Conservation (phyloP, 1,140 invertebrate species). For the Drosophila yakuba region DNA sequence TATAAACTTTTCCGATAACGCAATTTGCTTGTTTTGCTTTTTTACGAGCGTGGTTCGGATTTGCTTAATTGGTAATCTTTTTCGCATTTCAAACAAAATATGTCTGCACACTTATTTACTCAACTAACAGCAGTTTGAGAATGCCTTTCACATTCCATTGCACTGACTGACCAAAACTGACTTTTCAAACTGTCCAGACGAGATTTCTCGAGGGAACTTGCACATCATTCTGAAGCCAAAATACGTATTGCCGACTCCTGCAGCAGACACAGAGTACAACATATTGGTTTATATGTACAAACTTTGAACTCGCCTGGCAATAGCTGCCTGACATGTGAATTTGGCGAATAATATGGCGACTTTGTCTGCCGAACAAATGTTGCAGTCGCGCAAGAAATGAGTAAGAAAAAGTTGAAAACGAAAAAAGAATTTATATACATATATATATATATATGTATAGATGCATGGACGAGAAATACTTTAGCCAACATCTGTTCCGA, state of each 20-base stretch:
- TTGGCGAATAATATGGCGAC: constrained; percentile 13
- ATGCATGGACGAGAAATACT: constrained; percentile 18
- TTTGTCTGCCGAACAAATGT: constrained; percentile 40
- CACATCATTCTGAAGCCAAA: neutral
- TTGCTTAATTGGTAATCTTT: too few relatives aligned
- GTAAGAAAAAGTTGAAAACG: constrained; percentile 20
- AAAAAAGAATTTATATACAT: constrained; percentile 6
- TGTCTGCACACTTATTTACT: neutral
- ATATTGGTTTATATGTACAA: constrained; percentile 12
- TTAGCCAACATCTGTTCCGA: constrained; percentile 26
- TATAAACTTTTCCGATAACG: neutral
- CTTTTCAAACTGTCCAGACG: constrained; percentile 19
- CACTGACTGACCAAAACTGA: constrained; percentile 1
- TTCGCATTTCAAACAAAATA: neutral
- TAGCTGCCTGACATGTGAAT: constrained; percentile 35
- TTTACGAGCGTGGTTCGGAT: neutral
- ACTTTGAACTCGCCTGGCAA: constrained; percentile 17
- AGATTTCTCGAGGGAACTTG: neutral
- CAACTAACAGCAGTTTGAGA: neutral
- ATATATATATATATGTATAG: constrained; percentile 15
- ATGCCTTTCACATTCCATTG: constrained; percentile 21
- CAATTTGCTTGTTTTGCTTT: neutral
- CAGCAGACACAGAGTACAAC: neutral
- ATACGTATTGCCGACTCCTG: neutral
- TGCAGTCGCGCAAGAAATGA: constrained; percentile 10